Evolutionary conservation across 2,113 vertebrate species (phyloP), one percentile per base, ranked within the genome.

Genomic region (Rynchops niger): DNA sequence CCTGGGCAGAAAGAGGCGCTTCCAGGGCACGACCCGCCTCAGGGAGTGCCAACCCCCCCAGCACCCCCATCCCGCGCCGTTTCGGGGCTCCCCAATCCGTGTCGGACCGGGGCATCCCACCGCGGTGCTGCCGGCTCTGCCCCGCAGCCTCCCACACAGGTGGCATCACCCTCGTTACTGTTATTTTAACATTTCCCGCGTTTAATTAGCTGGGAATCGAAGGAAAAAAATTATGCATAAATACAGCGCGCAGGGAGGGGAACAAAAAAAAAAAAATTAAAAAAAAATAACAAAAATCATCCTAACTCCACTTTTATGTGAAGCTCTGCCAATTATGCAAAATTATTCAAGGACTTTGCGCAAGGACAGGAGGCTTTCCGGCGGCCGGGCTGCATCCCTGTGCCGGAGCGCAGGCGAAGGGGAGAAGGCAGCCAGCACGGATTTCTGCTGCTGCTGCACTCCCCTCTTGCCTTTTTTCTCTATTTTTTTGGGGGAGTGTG

Each of bases 261-360:
- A n/a, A n/a, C n/a, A n/a, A n/a, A 32, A 69, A 71, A 73, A 49
- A 58, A 79, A 16, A 23, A 34, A 21, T n/a, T n/a, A n/a, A n/a
- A 32, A 69, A 71, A 73, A 49, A 58, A 79, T 11, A 23, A 34
- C 15, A 53, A 62, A 82, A 52, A 79, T 18, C 66, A 52, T 34
- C 82, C 20, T 8, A 72, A 81, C 90, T 76, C 79, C n/a, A 16
- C 52, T 58, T 84, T 77, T n/a, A 45, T 84, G 73, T 29, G 89
- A 67, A 87, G 58, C 43, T 19, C n/a, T 72, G 90, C 82, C 93
- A 91, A 84, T 90, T 90, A 85, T 77, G 86, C 93, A 88, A 80
- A 90, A 93, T 81, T 63, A 93, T 84, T 85, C 83, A 81, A 88
- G 82, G 67, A 67, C 86, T 90, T 42, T 52, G 12, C 22, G 6